Conservation (phyloP, 2,113 vertebrate species). For the Arothron firmamentum region DNA sequence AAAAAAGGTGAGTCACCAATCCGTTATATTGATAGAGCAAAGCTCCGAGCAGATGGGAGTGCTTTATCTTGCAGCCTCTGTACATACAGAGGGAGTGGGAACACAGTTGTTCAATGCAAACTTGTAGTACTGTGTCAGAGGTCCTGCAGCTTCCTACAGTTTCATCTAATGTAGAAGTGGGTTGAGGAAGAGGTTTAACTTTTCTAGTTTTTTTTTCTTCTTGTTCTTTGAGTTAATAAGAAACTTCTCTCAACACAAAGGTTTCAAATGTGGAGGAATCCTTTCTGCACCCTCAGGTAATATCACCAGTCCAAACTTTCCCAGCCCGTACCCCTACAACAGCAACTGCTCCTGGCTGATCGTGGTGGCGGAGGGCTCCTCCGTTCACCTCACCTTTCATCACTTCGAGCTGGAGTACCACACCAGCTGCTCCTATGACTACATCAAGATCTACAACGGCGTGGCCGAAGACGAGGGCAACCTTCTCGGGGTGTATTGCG, state of each 20-base stretch:
- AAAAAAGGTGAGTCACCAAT: conserved; percentile 83
- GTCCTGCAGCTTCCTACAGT: conserved; percentile 12
- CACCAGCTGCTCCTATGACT: conserved; percentile 83
- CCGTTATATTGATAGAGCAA: conserved; percentile 43
- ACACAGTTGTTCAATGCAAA: conserved; percentile 38
- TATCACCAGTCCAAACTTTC: conserved; percentile 95
- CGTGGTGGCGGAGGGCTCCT: conserved; percentile 92
- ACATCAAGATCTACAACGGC: conserved; percentile 94
- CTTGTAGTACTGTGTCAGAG: conserved; percentile 25
- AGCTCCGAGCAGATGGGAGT: conserved; percentile 26
- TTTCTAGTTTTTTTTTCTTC: neutral
- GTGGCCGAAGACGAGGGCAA: conserved; percentile 83
- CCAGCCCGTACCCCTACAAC: conserved; percentile 85
- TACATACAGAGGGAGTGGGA: conserved; percentile 22
- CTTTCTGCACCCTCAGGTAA: conserved; percentile 88
- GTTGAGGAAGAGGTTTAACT: neutral
- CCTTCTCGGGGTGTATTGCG: conserved; percentile 92
- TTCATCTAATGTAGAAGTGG: neutral
- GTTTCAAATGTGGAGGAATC: conserved; percentile 94
- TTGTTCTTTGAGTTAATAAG: conserved; percentile 12
- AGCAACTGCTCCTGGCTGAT: conserved; percentile 91
- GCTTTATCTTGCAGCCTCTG: conserved; percentile 30
- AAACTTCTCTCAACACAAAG: conserved; percentile 58
- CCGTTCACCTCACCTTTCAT: conserved; percentile 87
- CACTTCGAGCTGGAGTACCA: conserved; percentile 93